Base-by-base conservation (phyloP, 23 tunicate species). In the Clavelina lepadiformis region DNA sequence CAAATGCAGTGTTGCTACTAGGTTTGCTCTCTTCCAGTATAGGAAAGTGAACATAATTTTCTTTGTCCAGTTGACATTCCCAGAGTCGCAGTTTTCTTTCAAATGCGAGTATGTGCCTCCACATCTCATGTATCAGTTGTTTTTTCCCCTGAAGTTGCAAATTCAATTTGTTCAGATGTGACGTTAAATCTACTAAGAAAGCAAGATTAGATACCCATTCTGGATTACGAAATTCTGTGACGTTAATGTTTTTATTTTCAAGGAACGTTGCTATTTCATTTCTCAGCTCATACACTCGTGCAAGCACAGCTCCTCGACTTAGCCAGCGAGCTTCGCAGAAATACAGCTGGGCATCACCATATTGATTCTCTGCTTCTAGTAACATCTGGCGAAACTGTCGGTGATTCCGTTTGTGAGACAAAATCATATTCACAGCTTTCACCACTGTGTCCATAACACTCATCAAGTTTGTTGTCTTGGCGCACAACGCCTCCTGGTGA, bases 401-500 rank as follows among this genome's bases (percentile, higher is more conserved):
- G 49, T 81, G 74, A 38, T 72, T 80, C 63, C 71, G 27, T 47
- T 37, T 37, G 18, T 37, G 78, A 33, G 86, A 60, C 77, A 71
- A 80, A 73, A 81, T 73, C 29, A 80, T 3, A 34, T 58, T 80
- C 45, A 75, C 71, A 65, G 76, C 63, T 68, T 75, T 82, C 61
- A 75, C 82, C 69, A 75, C 82, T 75, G 31, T 46, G 69, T 46
- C 54, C 91, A 82, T 75, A 25, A 75, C 91, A 28, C 22, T 34
- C 54, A 76, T 76, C 37, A 76, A 66, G 53, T 28, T 51, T 52
- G 74, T 20, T 53, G 29, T 38, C 75, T 58, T 83, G 27, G 93
- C 77, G 29, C 83, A 77, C 78, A 83, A 76, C 58, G 82, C 78
- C 56, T 83, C 83, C 67, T 83, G 82, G 71, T 75, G 72, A 69